Evolutionary conservation across 2,113 vertebrate species (phyloP).

Genomic region (Pseudolaguvia tuberculata): DNA sequence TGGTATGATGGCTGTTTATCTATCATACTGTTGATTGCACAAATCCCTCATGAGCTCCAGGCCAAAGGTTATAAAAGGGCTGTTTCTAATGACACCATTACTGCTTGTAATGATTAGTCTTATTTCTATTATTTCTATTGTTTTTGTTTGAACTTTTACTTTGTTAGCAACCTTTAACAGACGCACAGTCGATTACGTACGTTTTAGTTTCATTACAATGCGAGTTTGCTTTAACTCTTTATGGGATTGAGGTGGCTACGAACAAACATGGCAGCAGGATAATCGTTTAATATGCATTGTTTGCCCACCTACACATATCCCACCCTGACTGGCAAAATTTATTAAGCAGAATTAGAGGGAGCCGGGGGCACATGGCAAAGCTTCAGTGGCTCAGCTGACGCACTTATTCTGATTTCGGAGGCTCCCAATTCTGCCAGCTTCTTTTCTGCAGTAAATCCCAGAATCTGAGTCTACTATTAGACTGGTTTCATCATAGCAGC

Average conservation of each 20-base stretch:
- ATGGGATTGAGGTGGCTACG: conserved; percentile 41
- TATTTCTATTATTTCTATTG: too few species aligned
- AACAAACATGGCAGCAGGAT: conserved; percentile 46
- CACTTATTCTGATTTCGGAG: conserved; percentile 29
- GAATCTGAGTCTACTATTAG: conserved; percentile 5
- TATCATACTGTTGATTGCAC: too few species aligned
- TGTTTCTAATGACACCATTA: too few species aligned
- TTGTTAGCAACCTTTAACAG: conserved; percentile 26
- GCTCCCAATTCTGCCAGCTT: conserved; percentile 29
- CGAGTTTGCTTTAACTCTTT: conserved; percentile 35
- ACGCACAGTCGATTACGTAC: conserved; percentile 41
- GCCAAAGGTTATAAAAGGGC: too few species aligned
- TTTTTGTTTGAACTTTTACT: conserved; percentile 1
- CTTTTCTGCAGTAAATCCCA: conserved; percentile 28
- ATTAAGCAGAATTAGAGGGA: neutral
- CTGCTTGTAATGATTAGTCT: too few species aligned
- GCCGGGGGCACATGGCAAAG: conserved; percentile 22
- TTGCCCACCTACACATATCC: conserved; percentile 34
- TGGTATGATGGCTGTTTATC: too few species aligned
- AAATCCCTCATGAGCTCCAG: too few species aligned
- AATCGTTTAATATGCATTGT: conserved; percentile 45
- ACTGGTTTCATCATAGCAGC: conserved; percentile 17
- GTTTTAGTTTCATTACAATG: conserved; percentile 46
- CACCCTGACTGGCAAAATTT: conserved; percentile 37
- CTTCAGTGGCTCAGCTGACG: conserved; percentile 36